Evolutionary conservation across 2,888 invertebrate species (phyloP).

Genomic region (Tenthredo livida): DNA sequence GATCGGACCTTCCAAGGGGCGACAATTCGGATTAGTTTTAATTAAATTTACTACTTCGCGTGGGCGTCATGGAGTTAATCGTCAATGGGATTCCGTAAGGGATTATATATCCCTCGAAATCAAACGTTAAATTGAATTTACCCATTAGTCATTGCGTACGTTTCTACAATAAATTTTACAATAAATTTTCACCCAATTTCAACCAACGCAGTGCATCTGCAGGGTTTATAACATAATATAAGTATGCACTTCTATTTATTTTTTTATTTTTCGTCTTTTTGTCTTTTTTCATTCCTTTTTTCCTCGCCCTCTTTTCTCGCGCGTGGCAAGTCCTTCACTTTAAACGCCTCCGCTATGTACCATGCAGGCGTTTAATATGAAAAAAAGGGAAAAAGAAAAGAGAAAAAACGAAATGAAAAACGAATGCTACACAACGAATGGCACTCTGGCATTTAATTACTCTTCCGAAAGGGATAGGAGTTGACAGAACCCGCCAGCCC

Average conservation of each 20-base stretch:
- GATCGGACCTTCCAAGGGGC: constrained; percentile 11
- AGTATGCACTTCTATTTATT: neutral
- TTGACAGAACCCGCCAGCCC: constrained; percentile 23
- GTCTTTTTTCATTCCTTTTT: neutral
- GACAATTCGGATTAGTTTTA: constrained; percentile 21
- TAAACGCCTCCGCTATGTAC: neutral
- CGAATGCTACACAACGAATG: neutral
- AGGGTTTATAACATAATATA: neutral
- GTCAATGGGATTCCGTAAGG: neutral
- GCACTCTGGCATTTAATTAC: constrained; percentile 24
- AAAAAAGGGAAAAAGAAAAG: neutral
- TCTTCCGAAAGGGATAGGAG: constrained; percentile 31
- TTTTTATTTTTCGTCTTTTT: neutral
- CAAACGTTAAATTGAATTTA: neutral
- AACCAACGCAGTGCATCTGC: neutral
- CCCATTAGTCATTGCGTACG: too few species aligned
- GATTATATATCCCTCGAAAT: neutral
- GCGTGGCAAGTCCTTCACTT: neutral
- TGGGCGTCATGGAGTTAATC: constrained; percentile 15
- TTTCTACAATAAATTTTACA: neutral
- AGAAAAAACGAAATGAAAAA: neutral
- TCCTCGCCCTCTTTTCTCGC: neutral
- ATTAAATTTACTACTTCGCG: constrained; percentile 25
- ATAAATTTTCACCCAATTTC: neutral
- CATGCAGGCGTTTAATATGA: neutral